Base-by-base conservation (phyloP, 2,113 vertebrate genomes). In the Rhegmatorhina hoffmannsi region DNA sequence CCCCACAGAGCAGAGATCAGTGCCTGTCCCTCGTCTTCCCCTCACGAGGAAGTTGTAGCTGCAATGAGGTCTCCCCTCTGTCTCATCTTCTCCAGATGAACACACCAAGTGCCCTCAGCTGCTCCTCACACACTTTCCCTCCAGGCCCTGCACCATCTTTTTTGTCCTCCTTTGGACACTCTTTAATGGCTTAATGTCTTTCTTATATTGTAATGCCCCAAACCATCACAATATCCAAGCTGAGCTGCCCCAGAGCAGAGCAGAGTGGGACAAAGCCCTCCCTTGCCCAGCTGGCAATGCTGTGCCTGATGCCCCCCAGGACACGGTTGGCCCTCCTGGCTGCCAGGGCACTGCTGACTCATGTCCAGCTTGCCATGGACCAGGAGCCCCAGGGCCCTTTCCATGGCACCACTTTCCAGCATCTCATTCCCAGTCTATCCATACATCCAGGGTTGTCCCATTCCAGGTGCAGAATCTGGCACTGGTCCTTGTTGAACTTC, bases 301-400 rank as follows among this genome's bases (percentile, higher is more conserved):
- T 68, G 53, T 0, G 7, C 28, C 53, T 47, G n/a, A n/a, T n/a
- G 28, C 0, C 2, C 3, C 15, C 26, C 23, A 38, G 53, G 33
- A 46, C 23, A 59, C 0, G 1, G 4, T 0, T n/a, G 44, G 0
- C 18, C 15, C 23, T 66, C 31, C 26, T n/a, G 60, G 33, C 36
- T 19, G 9, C 18, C 28, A 60, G 69, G 60, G 3, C 18, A 38
- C 38, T 53, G 38, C 26, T 68, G 46, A 1, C 33, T 38, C 6
- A n/a, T 1, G 2, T 25, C 2, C 46, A 53, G 1, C 29, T 60
- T 17, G 24, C 17, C 38, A 40, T 2, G 0, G 2, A 31, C 38
- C 53, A 60, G 69, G 19, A 47, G 3, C 2, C 2, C 11, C 24
- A 20, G 24, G 6, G 31, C 25, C 11, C 44, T 58, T 43, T 59